phyloP scores from a whole-genome alignment of 2,888 invertebrate species.

The Adelphocoris suturalis region DNA sequence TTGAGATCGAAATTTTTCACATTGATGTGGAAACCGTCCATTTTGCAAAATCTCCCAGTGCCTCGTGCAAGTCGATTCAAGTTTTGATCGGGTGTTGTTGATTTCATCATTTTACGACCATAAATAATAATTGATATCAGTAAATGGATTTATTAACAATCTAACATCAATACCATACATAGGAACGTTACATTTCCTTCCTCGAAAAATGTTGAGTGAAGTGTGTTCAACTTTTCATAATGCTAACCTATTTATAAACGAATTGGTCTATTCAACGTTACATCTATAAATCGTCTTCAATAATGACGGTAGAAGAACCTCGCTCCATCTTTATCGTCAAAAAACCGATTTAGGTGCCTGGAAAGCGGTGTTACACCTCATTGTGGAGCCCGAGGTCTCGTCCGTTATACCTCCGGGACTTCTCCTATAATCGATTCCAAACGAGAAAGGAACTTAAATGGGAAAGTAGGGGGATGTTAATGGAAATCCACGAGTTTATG shows the following conservation, averaged over 20 bases:
- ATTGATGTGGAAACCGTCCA: no score
- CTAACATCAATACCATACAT: no score
- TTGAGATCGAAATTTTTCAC: no score
- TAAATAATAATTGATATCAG: no score
- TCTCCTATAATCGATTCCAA: constrained; percentile 24
- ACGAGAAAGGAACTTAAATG: not conserved
- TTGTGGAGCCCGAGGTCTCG: not conserved
- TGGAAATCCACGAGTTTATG: constrained; percentile 60
- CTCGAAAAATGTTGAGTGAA: no score
- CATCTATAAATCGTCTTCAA: constrained; percentile 6
- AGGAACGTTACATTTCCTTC: no score
- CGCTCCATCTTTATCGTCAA: constrained; percentile 19
- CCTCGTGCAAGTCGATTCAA: no score
- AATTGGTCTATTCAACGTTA: not conserved
- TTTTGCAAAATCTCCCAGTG: no score
- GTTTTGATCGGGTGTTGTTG: no score
- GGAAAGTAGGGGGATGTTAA: constrained; percentile 45
- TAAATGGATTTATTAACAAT: no score
- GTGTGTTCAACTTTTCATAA: no score
- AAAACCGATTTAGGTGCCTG: constrained; percentile 13
- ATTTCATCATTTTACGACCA: no score
- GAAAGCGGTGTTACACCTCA: constrained; percentile 36
- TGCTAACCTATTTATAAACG: not conserved
- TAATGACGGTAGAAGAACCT: not conserved
- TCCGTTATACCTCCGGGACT: constrained; percentile 25